Conservation (phyloP, 2,888 invertebrate genomes). For the Stramonita haemastoma region DNA sequence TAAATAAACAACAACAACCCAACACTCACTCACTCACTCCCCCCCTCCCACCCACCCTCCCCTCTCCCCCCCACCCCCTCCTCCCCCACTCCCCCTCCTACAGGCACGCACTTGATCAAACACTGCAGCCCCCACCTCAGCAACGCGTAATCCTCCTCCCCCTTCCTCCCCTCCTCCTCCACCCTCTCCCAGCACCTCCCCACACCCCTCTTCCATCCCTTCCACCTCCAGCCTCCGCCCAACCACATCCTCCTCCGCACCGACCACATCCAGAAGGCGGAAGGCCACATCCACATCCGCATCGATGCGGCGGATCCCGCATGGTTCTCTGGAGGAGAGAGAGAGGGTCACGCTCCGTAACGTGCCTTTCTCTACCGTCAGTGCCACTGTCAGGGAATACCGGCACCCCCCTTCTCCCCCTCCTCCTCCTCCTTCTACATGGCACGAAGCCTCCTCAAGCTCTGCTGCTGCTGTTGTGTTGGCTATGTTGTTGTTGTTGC, state of each 20-base stretch:
- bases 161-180: not conserved
- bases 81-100: not conserved
- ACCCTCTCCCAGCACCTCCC: conserved; percentile 9
- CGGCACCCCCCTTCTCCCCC: not conserved
- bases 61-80: not conserved
- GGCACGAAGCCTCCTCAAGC: too few species aligned
- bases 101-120: conserved; percentile 30
- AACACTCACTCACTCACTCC: not conserved
- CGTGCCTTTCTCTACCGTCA: conserved; percentile 18
- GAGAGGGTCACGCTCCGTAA: not conserved
- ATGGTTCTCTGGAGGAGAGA: not conserved
- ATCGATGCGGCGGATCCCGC: not conserved
- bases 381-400: not conserved
- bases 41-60: not conserved
- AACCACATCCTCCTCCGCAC: not conserved
- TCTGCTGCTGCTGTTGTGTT: too few species aligned
- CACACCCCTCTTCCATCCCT: not conserved
- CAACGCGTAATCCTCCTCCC: conserved; percentile 14
- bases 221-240: conserved; percentile 7
- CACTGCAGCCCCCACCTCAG: conserved; percentile 31
- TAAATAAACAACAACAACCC: not conserved
- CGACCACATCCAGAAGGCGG: conserved; percentile 14
- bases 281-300: conserved; percentile 8
- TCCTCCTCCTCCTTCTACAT: too few species aligned
- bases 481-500: too few species aligned